Evolutionary conservation across 2,113 vertebrate genomes (phyloP), one percentile per base, ranked within the genome.

Genomic region (Chloroceryle aenea): DNA sequence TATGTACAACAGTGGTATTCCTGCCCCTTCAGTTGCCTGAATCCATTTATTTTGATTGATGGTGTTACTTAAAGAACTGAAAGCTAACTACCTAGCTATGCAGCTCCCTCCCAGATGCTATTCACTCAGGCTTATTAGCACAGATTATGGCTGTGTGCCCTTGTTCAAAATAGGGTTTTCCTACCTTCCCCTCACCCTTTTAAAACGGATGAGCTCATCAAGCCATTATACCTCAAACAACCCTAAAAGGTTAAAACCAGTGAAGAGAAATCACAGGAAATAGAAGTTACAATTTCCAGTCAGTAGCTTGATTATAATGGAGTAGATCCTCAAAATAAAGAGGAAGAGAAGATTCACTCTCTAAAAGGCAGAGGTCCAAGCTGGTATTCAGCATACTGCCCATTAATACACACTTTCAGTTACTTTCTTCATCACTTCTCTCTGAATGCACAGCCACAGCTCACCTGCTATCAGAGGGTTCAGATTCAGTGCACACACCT

Each of bases 391-490:
- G 47, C 26, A 73, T 12, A 73, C 15, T 56, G 47, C 19, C 14
- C 48, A 74, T 62, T 56, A 87, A 81, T 40, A 71, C 12, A 43
- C 17, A 4, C 50, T 55, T 68, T 84, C 38, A 40, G 68, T 58
- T 69, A 67, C 77, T 55, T 74, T 78, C 72, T 63, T 68, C 77
- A 53, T 82, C 62, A 80, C 32, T 80, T 83, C 71, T 67, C 88
- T 81, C 85, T n/a, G 80, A 59, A 90, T 66, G 47, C 89, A 87
- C 7, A 87, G 67, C 53, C 52, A 66, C 55, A 88, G 77, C 79
- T 83, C 84, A 89, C 42, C 93, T 78, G 42, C n/a, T 59, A 84
- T 89, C 83, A 88, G 79, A 74, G 36, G 72, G 56, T 71, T 85
- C 72, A 76, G 83, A 87, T 95, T 81, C 56, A 92, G 0, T 22